Conservation (phyloP, 2,888 invertebrate species). For the Pyrochroa serraticornis region DNA sequence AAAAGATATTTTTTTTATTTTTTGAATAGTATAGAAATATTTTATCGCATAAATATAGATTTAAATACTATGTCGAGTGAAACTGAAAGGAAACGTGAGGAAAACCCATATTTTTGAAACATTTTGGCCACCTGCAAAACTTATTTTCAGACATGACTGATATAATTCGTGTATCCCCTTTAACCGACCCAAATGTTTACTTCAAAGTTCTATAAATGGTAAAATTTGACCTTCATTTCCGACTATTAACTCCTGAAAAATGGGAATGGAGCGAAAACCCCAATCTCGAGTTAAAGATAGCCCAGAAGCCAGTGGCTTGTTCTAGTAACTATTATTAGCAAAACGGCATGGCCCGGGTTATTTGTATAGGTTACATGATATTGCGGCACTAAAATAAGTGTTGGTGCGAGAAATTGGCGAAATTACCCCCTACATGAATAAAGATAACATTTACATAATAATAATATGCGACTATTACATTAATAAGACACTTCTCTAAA, state of each 20-base stretch:
- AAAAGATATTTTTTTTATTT: too few relatives aligned
- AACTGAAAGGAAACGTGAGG: too few relatives aligned
- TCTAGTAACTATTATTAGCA: conserved; percentile 41
- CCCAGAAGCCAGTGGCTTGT: conserved; percentile 37
- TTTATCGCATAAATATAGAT: too few relatives aligned
- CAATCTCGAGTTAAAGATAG: conserved; percentile 42
- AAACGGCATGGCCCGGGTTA: conserved; percentile 29
- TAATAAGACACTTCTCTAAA: too few relatives aligned
- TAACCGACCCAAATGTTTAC: not conserved
- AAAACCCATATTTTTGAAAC: too few relatives aligned
- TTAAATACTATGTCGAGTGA: too few relatives aligned
- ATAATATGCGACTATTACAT: too few relatives aligned
- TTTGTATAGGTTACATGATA: conserved; percentile 25
- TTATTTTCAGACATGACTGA: too few relatives aligned
- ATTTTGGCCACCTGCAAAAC: too few relatives aligned
- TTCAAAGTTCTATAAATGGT: not conserved
- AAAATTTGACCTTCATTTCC: conserved; percentile 8
- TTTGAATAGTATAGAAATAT: too few relatives aligned
- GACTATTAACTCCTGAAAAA: conserved; percentile 1
- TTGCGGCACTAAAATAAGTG: not conserved
- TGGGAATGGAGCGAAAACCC: conserved; percentile 26
- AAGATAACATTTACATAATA: not conserved
- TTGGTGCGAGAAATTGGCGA: not conserved
- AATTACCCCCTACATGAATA: not conserved
- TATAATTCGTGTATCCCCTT: too few relatives aligned